Percentiles rank a stretch among this genome's conserved stretches.
Conservation (phyloP, 1,140 invertebrate species). For the Drosophila burlai region DNA sequence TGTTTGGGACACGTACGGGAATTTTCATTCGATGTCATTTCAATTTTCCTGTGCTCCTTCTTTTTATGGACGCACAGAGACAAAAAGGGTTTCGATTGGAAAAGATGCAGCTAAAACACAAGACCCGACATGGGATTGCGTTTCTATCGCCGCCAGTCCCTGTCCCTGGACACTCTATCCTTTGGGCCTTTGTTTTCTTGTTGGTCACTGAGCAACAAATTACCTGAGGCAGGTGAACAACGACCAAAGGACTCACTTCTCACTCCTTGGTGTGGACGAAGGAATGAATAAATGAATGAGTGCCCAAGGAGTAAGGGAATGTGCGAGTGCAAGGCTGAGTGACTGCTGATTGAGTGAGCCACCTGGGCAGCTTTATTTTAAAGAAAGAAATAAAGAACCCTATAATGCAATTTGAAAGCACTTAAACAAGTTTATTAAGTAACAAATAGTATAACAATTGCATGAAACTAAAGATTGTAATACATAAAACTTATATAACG, state of each 20-base stretch:
- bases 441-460: background rate
- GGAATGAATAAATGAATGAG: slow-evolving; percentile 35
- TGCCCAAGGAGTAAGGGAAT: slow-evolving; percentile 10
- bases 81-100: slow-evolving; percentile 76
- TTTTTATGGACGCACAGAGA: slow-evolving; percentile 76
- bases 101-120: slow-evolving; percentile 63
- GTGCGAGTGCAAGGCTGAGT: slow-evolving; percentile 15
- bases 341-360: slow-evolving; percentile 22
- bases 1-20: slow-evolving; percentile 76
- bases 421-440: background rate
- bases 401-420: background rate
- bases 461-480: background rate
- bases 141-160: slow-evolving; percentile 25
- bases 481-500: background rate
- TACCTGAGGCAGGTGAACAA: slow-evolving; percentile 75
- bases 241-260: slow-evolving; percentile 19
- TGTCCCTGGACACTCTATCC: slow-evolving; percentile 12
- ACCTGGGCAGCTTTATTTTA: slow-evolving; percentile 1
- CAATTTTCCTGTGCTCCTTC: slow-evolving; percentile 67
- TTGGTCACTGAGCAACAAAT: slow-evolving; percentile 76
- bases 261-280: slow-evolving; percentile 1
- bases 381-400: slow-evolving; percentile 10
- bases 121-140: slow-evolving; percentile 55
- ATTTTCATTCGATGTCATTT: slow-evolving; percentile 83
- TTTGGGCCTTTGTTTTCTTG: slow-evolving; percentile 47